Evolutionary conservation across 1,140 invertebrate species (phyloP), one percentile per base, ranked within the genome.

Genomic region (Dolichoris vasculosae): DNA sequence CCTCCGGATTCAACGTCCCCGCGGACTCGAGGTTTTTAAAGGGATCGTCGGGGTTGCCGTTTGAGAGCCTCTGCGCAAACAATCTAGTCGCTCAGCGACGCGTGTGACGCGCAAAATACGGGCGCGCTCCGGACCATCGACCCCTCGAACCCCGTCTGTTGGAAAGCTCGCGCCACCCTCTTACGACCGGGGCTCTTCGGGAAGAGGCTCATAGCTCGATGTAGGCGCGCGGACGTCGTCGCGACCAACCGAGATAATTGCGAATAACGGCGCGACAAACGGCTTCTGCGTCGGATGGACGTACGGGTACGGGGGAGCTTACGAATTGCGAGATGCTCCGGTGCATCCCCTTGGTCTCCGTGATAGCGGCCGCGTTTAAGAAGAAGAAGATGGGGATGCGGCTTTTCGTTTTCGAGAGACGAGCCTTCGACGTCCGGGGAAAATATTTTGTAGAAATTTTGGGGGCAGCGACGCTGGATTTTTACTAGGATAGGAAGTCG

Each of bases 101-200:
- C 93, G 92, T 93, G 89, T 93, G 92, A 93, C 93, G 92, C 90
- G 93, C 93, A 93, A 93, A 93, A 93, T 93, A 92, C 92, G 93
- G 93, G 92, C 88, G 90, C 89, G 89, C 86, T 89, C 78, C 75
- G 2, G 91, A 91, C 89, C 91, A 90, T 30, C 26, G 11, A 23
- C 26, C 20, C 26, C 40, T 40, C 32, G 69, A 82, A 73, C 79
- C 82, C 86, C 83, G 86, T 87, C 88, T 87, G 51, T 55, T 20
- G 51, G 51, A 20, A 9, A 11, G 2, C 55, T 59, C 23, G 7
- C 79, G 77, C 87, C 85, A 80, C 46, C 23, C 46, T 77, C 75
- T 11, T 20, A 3, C 73, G 63, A 30, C 2, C 11, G 9, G 46
- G 32, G 43, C 35, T 17, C 82, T 30, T 77, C 43, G 23, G 26